Conservation (phyloP, 2,888 invertebrate species). For the Hofmannophila pseudospretella region DNA sequence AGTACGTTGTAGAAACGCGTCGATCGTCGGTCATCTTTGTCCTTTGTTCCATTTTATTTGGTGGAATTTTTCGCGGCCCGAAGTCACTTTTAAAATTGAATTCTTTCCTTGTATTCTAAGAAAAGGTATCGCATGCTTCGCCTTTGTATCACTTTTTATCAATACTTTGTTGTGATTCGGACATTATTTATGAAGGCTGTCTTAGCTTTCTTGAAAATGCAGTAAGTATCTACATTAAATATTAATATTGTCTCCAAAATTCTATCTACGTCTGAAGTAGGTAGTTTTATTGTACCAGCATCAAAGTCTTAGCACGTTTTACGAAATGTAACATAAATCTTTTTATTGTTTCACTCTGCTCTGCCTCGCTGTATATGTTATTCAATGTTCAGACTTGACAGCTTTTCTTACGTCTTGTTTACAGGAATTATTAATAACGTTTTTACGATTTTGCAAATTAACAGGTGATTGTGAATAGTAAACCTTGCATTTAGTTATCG, state of each 20-base stretch:
- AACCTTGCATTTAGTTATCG: constrained; percentile 18
- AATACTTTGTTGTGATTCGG: constrained; percentile 55
- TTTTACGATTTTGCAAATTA: constrained; percentile 3
- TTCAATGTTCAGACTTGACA: neutral
- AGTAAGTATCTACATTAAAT: constrained; percentile 30
- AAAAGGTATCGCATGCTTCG: constrained; percentile 73
- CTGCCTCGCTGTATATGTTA: neutral
- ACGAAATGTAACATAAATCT: constrained; percentile 1
- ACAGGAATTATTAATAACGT: neutral
- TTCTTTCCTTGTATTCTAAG: constrained; percentile 73
- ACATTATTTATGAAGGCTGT: constrained; percentile 60
- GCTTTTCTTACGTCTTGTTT: too few relatives aligned
- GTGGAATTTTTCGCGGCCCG: constrained; percentile 55
- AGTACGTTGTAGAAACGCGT: constrained; percentile 34
- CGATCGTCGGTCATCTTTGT: constrained; percentile 45
- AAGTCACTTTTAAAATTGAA: constrained; percentile 67
- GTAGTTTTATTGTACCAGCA: neutral
- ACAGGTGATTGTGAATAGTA: constrained; percentile 11
- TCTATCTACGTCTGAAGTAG: constrained; percentile 7
- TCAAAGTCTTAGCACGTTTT: neutral
- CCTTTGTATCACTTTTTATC: constrained; percentile 76
- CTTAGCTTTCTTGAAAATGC: constrained; percentile 41
- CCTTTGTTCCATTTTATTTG: constrained; percentile 55
- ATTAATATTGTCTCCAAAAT: constrained; percentile 15
- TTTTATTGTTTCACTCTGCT: neutral